Evolutionary conservation across 2,113 vertebrate species (phyloP).

Genomic region (Apodemus sylvaticus): DNA sequence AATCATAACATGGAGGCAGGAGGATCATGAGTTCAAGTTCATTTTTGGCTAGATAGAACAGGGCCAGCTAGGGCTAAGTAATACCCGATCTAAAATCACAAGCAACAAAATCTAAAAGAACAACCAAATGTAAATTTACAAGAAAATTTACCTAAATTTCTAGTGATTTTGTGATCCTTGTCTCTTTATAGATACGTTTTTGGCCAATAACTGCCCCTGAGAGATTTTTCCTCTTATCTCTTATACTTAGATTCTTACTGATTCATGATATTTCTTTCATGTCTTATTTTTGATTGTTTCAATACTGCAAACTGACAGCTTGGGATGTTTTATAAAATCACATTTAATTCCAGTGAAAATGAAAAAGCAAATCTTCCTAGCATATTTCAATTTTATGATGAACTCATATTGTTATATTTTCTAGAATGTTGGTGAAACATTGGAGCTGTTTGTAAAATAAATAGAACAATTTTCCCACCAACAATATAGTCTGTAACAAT

Average conservation of each 20-base stretch:
- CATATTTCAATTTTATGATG: background rate
- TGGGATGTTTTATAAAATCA: background rate
- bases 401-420: background rate
- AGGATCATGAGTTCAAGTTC: background rate
- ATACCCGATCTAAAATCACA: background rate
- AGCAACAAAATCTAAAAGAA: background rate
- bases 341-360: background rate
- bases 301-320: background rate
- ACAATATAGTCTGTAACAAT: background rate
- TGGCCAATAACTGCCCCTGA: background rate
- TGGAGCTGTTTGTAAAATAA: constrained; percentile 10
- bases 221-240: background rate
- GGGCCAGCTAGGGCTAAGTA: background rate
- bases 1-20: background rate
- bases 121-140: background rate
- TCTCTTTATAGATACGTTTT: background rate
- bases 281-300: background rate
- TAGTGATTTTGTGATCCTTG: background rate
- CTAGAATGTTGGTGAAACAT: background rate
- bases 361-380: background rate
- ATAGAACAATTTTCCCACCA: background rate
- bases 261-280: background rate
- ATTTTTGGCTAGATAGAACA: background rate
- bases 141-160: background rate
- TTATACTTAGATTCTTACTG: background rate